Conservation (phyloP, 2,797 vertebrate genomes). For the Crocidura indochinensis region DNA sequence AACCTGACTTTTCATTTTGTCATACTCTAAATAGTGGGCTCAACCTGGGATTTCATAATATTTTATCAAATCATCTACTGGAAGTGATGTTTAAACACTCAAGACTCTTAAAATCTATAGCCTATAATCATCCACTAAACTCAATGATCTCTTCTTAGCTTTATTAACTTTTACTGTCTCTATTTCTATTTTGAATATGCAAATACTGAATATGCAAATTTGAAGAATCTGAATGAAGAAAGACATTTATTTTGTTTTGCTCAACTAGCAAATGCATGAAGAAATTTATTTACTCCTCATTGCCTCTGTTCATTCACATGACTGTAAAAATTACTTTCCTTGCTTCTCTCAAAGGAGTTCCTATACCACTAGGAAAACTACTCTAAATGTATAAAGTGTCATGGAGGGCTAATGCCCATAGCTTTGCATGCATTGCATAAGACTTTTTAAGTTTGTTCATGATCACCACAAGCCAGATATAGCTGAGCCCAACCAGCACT, state of each 20-base stretch:
- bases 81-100: constrained; percentile 2
- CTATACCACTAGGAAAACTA: neutral
- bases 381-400: neutral
- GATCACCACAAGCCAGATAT: no score
- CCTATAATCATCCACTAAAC: neutral
- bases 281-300: neutral
- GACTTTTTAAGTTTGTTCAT: no score
- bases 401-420: neutral
- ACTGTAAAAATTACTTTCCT: neutral
- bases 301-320: neutral
- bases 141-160: constrained; percentile 24
- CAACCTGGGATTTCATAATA: constrained; percentile 21
- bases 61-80: neutral
- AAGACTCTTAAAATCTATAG: constrained; percentile 8
- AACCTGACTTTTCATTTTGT: neutral
- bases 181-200: constrained; percentile 10
- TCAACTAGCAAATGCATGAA: neutral
- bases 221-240: constrained; percentile 24
- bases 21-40: neutral
- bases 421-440: neutral
- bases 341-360: neutral
- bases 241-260: neutral
- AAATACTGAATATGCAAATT: constrained; percentile 10
- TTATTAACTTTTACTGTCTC: neutral
- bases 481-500: no score